Evolutionary conservation across 2,888 invertebrate species (phyloP).

Genomic region (Phortica okadai): DNA sequence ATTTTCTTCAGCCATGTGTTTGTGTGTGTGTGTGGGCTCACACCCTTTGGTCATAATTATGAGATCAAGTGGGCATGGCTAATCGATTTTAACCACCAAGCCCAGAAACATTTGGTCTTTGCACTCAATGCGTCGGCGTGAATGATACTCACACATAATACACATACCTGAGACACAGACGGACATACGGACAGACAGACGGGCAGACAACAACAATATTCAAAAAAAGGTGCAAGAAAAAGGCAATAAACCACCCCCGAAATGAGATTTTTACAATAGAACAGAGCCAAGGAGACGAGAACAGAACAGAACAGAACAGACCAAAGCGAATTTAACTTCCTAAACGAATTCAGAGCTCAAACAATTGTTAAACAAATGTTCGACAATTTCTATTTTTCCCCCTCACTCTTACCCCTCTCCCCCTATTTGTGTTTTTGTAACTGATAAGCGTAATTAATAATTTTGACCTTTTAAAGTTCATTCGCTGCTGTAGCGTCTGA

Average conservation of each 20-base stretch:
- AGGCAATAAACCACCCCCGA: conserved; percentile 5
- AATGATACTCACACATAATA: neutral
- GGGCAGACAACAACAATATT: neutral
- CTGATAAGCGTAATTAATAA: conserved; percentile 71
- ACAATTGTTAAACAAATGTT: conserved; percentile 31
- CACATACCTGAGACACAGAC: neutral
- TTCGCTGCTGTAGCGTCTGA: conserved; percentile 13
- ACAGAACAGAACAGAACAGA: neutral
- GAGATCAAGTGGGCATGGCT: conserved; percentile 75
- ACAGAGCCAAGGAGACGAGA: neutral
- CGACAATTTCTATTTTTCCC: conserved; percentile 18
- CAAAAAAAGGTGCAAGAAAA: neutral
- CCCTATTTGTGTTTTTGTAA: conserved; percentile 42
- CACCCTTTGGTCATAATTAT: conserved; percentile 64
- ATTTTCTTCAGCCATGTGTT: neutral
- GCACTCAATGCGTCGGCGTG: neutral
- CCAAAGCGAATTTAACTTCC: conserved; percentile 40
- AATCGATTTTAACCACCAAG: conserved; percentile 70
- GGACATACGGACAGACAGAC: neutral
- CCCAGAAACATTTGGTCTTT: neutral
- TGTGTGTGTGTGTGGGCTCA: conserved; percentile 21
- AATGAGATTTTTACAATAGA: neutral
- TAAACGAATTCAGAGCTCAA: conserved; percentile 36
- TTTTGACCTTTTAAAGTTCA: conserved; percentile 58
- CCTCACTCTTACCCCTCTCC: too few relatives aligned